Conservation (phyloP, 2,888 invertebrate species). For the Yponomeuta evonymella region DNA sequence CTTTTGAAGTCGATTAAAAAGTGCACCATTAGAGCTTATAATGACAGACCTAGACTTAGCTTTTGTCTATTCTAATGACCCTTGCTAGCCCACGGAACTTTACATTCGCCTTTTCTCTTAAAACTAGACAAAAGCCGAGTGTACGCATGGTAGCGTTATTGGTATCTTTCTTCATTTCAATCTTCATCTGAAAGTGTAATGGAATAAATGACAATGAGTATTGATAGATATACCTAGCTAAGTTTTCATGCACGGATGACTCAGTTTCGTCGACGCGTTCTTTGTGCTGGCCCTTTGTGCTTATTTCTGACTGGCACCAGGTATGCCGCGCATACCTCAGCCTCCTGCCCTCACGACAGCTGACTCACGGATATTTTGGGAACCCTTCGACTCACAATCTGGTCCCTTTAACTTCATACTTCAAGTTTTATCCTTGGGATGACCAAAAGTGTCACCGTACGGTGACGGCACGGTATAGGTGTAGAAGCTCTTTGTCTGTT, state of each 20-base stretch:
- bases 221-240: background rate
- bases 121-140: too few relatives aligned
- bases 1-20: too few relatives aligned
- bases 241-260: background rate
- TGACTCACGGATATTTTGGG: slow-evolving; percentile 6
- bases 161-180: too few relatives aligned
- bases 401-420: background rate
- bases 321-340: background rate
- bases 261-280: slow-evolving; percentile 24
- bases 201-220: too few relatives aligned
- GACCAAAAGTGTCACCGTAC: background rate
- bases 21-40: too few relatives aligned
- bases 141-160: too few relatives aligned
- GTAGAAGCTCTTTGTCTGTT: background rate
- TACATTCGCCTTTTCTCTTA: too few relatives aligned
- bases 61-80: too few relatives aligned
- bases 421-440: background rate
- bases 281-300: slow-evolving; percentile 50
- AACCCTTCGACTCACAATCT: background rate
- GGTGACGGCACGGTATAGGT: background rate
- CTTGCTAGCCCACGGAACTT: too few relatives aligned
- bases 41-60: too few relatives aligned
- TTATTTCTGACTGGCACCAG: slow-evolving; percentile 46
- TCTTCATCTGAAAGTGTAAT: too few relatives aligned
- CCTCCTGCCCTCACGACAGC: background rate